phyloP scores from a whole-genome alignment of 2,888 invertebrate species.

The Timema podura region DNA sequence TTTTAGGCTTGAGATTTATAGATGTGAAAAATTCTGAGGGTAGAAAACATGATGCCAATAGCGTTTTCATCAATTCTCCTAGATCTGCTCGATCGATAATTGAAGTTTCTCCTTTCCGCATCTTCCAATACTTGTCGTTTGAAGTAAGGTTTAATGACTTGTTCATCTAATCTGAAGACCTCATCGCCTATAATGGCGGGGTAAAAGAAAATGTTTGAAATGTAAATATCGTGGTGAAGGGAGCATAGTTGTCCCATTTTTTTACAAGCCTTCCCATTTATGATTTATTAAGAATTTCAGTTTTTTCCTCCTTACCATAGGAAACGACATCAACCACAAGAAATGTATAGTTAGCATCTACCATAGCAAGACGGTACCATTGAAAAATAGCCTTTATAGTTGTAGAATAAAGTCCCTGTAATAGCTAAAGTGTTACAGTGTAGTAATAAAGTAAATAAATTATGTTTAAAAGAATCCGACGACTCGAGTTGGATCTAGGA shows the following conservation, averaged over 20 bases:
- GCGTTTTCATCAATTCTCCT: background rate
- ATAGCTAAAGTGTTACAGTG: no score
- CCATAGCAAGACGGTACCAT: background rate
- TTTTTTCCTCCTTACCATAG: background rate
- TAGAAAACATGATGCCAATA: background rate
- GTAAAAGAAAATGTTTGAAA: background rate
- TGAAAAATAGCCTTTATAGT: constrained; percentile 8
- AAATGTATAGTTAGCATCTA: background rate
- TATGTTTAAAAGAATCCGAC: no score
- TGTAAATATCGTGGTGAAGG: background rate
- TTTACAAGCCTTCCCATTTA: background rate
- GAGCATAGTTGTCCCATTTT: background rate
- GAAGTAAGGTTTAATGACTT: background rate
- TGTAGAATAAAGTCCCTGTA: no score
- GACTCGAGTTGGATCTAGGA: no score
- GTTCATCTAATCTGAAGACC: background rate
- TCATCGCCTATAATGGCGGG: background rate
- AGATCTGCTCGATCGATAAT: background rate
- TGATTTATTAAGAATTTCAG: background rate
- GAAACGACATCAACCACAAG: background rate
- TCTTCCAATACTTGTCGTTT: background rate
- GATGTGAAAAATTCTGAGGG: background rate
- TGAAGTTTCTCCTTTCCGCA: background rate
- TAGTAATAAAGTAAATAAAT: no score
- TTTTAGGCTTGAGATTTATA: background rate